Evolutionary conservation across 2,888 invertebrate genomes (phyloP), one percentile per base, ranked within the genome.

Genomic region (Apotomis turbidana): DNA sequence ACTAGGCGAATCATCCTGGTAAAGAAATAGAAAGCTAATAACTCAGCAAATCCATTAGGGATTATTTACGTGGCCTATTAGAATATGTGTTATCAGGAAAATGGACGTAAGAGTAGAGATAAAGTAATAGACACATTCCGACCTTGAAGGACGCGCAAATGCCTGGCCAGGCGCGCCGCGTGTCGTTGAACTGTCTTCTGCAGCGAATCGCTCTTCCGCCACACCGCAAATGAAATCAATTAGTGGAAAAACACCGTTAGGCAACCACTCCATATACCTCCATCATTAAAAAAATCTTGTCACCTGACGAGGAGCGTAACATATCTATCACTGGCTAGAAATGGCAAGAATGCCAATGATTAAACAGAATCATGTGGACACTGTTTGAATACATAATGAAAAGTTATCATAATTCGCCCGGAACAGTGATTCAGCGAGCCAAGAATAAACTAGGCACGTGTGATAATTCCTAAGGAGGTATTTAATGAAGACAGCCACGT

Each of bases 401-500:
- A 71, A 63, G 72, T 62, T 72, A 70, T 61, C 69, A 62, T 73
- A 62, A 69, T 51, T 46, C 41, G 71, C 62, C 83, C 79, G 79
- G 75, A 79, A 78, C 79, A 49, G 49, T 91, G 90, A 90, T 86
- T 90, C 90, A 90, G 83, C 85, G 79, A 74, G 78, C 84, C 87
- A 88, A 87, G 87, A 89, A 89, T 87, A 87, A 81, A 85, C 82
- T 80, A 81, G 84, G 87, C 88, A 89, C 90, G 90, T 88, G 89
- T 89, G 86, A 87, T 87, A 87, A 88, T 90, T 90, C 83, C 84
- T 85, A 85, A 86, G 87, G 85, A 88, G 84, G 87, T 89, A 87
- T 90, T 91, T 90, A 91, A 89, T 91, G 88, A 89, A 90, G 90
- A 88, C 86, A 86, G 87, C 86, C 90, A 90, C 93, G 92, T 92